Evolutionary conservation across 2,888 invertebrate species (phyloP).

Genomic region (Campoplex capitator): DNA sequence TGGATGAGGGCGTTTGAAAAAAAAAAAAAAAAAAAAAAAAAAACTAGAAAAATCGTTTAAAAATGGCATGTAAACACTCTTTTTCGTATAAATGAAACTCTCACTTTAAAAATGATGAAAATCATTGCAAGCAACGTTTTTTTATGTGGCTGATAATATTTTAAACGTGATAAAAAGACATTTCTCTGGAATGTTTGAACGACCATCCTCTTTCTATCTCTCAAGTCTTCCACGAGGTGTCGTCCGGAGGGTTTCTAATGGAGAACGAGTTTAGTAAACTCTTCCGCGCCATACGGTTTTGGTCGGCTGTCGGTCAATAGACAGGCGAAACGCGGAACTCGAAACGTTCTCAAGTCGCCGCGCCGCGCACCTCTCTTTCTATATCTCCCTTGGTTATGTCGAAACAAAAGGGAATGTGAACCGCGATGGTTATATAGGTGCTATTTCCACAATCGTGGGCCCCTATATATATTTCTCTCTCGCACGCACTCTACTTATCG

Average conservation of each 20-base stretch:
- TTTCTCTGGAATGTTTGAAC: background rate
- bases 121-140: background rate
- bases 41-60: background rate
- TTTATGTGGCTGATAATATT: background rate
- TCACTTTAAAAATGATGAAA: background rate
- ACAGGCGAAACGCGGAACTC: conserved; percentile 65
- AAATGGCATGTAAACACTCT: background rate
- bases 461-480: conserved; percentile 33
- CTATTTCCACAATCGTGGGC: conserved; percentile 64
- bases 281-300: conserved; percentile 38
- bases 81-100: background rate
- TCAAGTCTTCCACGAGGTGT: conserved; percentile 34
- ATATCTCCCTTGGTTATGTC: conserved; percentile 30
- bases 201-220: conserved; percentile 12
- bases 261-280: conserved; percentile 36
- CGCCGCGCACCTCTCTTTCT: background rate
- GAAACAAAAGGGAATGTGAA: conserved; percentile 68
- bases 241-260: conserved; percentile 25
- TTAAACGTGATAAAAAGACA: background rate
- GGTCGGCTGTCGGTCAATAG: conserved; percentile 69
- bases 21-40: background rate
- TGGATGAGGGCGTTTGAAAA: background rate
- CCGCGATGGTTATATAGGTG: conserved; percentile 61
- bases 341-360: conserved; percentile 56
- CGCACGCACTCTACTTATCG: conserved; percentile 21